Evolutionary conservation across 2,113 vertebrate genomes (phyloP).

Genomic region (Colinus virginianus): DNA sequence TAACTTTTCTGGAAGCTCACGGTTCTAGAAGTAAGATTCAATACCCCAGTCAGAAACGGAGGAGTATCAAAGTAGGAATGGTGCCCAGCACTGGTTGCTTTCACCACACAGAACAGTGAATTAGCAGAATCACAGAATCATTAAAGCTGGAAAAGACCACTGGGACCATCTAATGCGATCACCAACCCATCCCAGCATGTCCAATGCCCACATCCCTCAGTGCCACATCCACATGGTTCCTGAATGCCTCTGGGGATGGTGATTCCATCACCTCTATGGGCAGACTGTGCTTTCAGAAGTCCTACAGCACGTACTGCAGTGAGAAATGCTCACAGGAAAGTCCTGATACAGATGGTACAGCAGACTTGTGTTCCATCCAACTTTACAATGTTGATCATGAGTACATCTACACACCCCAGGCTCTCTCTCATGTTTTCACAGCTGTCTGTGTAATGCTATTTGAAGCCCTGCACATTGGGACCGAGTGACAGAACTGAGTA

Average conservation of each 20-base stretch:
- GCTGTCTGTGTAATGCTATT: background rate
- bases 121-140: background rate
- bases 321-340: background rate
- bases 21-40: background rate
- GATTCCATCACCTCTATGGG: too few relatives aligned
- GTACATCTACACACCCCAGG: background rate
- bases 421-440: background rate
- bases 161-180: too few relatives aligned
- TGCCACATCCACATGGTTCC: too few relatives aligned
- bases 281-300: background rate
- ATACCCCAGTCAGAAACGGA: background rate
- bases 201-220: too few relatives aligned
- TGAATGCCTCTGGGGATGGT: too few relatives aligned
- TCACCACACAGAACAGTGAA: background rate
- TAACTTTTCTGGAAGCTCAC: background rate
- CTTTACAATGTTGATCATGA: fast-evolving
- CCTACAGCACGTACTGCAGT: fast-evolving
- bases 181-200: too few relatives aligned
- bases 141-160: too few relatives aligned
- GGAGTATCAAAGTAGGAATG: background rate
- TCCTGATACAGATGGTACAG: background rate
- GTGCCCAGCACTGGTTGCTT: background rate
- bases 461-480: fast-evolving
- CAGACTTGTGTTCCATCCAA: background rate
- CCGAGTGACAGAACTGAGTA: background rate